These are phyloP conservation scores for Condylostylus longicornis DNA, from an alignment of 1,140 invertebrate species.

Conservation along the genomic window DNA sequence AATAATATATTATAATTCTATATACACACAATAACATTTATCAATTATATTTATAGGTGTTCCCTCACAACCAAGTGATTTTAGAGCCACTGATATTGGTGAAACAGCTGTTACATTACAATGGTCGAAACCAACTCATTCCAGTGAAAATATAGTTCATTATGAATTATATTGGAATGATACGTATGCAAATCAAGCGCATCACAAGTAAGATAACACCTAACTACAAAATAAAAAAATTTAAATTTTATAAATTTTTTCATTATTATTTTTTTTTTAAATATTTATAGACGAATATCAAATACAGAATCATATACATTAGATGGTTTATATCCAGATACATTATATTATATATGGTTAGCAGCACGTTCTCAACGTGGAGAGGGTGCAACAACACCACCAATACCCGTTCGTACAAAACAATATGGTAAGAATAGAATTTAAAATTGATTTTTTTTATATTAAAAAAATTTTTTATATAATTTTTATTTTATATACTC, in stretches of 20 bases:
- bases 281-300: conserved; percentile 45
- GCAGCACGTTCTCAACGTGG: conserved; percentile 80
- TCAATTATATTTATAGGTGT: too few relatives aligned
- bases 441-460: too few relatives aligned
- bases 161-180: conserved; percentile 98
- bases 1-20: too few relatives aligned
- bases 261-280: neutral
- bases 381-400: conserved; percentile 88
- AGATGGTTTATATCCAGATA: conserved; percentile 82
- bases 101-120: conserved; percentile 71
- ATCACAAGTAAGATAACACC: conserved; percentile 43
- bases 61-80: conserved; percentile 83
- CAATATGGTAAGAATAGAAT: conserved; percentile 87
- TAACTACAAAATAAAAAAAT: neutral
- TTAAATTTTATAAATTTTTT: neutral
- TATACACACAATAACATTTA: too few relatives aligned
- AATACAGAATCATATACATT: conserved; percentile 74
- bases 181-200: conserved; percentile 69
- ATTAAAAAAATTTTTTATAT: too few relatives aligned
- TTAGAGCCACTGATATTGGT: conserved; percentile 65
- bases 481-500: too few relatives aligned
- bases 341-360: conserved; percentile 89
- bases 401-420: conserved; percentile 82
- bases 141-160: conserved; percentile 79
- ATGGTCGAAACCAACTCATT: conserved; percentile 80